Percentiles rank a stretch among this genome's conserved stretches.
Evolutionary conservation across 2,888 invertebrate genomes (phyloP).

Genomic region (Megamerina dolium): DNA sequence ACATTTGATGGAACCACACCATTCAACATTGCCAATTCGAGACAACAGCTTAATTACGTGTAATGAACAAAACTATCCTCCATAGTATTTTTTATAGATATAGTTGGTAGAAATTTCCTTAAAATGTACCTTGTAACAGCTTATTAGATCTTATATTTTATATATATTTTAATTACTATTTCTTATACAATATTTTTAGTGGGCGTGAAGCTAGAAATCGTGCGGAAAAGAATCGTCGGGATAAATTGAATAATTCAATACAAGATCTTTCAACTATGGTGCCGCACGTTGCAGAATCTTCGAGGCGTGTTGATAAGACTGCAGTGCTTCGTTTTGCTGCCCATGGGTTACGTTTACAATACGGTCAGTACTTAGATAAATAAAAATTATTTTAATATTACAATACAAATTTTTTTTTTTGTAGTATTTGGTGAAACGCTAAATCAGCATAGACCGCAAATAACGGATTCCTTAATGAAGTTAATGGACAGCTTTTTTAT

Average conservation of each 20-base stretch:
- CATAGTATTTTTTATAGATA: too few relatives aligned
- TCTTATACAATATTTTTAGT: too few relatives aligned
- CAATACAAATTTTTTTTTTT: slow-evolving; percentile 10
- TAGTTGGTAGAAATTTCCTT: too few relatives aligned
- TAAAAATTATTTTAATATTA: background rate
- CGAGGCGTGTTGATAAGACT: slow-evolving; percentile 84
- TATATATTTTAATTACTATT: too few relatives aligned
- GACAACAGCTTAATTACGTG: too few relatives aligned
- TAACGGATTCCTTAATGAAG: slow-evolving; percentile 60
- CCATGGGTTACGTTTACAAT: slow-evolving; percentile 75
- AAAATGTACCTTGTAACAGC: too few relatives aligned
- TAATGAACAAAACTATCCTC: too few relatives aligned
- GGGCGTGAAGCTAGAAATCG: slow-evolving; percentile 76
- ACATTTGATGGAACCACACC: too few relatives aligned
- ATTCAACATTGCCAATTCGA: too few relatives aligned
- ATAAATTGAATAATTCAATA: slow-evolving; percentile 81
- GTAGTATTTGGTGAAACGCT: slow-evolving; percentile 55
- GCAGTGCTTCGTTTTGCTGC: slow-evolving; percentile 81
- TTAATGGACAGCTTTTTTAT: slow-evolving; percentile 74
- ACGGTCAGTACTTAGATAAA: slow-evolving; percentile 45
- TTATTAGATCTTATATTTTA: too few relatives aligned
- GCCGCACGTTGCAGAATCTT: slow-evolving; percentile 75
- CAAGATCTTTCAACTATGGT: slow-evolving; percentile 74
- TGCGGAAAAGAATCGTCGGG: slow-evolving; percentile 86
- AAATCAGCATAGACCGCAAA: slow-evolving; percentile 52